phyloP scores from a whole-genome alignment of 37 sponge, comb jelly and placozoan species.

The Corticium candelabrum region DNA sequence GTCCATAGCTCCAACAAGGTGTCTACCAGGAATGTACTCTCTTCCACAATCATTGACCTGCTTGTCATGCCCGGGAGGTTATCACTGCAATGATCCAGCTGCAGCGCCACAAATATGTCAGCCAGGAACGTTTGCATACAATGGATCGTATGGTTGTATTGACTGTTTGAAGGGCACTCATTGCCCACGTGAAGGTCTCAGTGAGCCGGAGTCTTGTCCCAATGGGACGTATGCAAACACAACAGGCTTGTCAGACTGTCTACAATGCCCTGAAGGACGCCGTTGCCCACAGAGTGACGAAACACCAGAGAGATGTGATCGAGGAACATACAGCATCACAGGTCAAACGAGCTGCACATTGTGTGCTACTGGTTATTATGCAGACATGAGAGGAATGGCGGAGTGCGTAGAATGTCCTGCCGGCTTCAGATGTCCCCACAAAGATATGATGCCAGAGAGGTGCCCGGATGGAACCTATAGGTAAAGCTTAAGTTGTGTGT shows the following conservation, averaged over 20 bases:
- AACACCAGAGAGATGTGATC: background rate
- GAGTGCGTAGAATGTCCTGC: background rate
- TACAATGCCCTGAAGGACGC: background rate
- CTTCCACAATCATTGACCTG: background rate
- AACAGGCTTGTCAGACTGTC: background rate
- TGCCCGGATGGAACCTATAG: background rate
- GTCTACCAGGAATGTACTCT: background rate
- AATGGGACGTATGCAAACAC: constrained; percentile 14
- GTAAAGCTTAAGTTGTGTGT: too few species aligned
- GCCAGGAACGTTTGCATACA: background rate
- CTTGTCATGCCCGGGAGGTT: background rate
- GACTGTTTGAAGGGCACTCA: background rate
- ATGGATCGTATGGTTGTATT: background rate
- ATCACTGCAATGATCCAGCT: background rate
- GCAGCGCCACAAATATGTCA: background rate
- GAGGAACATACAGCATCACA: background rate
- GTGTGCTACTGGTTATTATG: background rate
- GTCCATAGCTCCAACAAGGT: background rate
- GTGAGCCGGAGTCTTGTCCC: constrained; percentile 10
- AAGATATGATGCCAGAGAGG: background rate
- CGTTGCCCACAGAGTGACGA: background rate
- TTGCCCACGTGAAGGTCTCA: background rate
- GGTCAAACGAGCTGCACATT: background rate
- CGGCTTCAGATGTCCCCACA: background rate
- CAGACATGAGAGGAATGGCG: background rate